Evolutionary conservation across 2,888 invertebrate species (phyloP), one percentile per base, ranked within the genome.

Genomic region (Carpatolechia fugitivella): DNA sequence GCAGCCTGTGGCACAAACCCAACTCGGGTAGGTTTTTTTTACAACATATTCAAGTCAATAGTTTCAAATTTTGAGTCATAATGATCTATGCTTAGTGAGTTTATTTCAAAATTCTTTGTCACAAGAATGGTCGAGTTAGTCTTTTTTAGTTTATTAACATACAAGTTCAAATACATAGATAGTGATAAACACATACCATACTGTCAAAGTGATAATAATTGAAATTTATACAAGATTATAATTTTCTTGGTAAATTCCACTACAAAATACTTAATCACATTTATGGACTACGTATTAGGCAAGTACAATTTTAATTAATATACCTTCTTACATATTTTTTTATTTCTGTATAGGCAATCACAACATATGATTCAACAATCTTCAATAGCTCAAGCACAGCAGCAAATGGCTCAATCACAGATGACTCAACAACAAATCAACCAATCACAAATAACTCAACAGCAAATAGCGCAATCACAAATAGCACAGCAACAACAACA

Each of bases 391-490:
- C 44, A 52, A 54, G 14, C 62, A 20, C 83, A 80, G 55, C 79
- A 77, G n/a, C 58, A 63, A 14, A 60, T 74, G 18, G 64, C 68
- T 0, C 85, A 83, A 18, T 14, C 44, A 52, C 72, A 85, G 85
- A 84, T 85, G 82, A 82, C 35, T n/a, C 49, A 83, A 68, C 84
- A 84, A 47, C 79, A 70, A 38, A 65, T 79, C 41, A 62, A 66
- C 31, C 82, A 75, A 38, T 63, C 62, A 40, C 70, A 72, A 3
- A 54, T 49, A 8, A 16, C 20, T 13, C 49, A 49, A 35, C 49
- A 33, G 7, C 49, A 49, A 35, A 20, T 44, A 13, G 44, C 44
- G 6, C 44, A 52, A 48, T 82, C 79, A 56, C 79, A 77, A n/a
- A 59, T 74, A 18, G 64, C 68, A 0, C 85, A 83, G 40, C 62